These are phyloP conservation scores for Oryzias melastigma DNA, from an alignment of 2,113 vertebrate genomes.

Conservation along the genomic window DNA sequence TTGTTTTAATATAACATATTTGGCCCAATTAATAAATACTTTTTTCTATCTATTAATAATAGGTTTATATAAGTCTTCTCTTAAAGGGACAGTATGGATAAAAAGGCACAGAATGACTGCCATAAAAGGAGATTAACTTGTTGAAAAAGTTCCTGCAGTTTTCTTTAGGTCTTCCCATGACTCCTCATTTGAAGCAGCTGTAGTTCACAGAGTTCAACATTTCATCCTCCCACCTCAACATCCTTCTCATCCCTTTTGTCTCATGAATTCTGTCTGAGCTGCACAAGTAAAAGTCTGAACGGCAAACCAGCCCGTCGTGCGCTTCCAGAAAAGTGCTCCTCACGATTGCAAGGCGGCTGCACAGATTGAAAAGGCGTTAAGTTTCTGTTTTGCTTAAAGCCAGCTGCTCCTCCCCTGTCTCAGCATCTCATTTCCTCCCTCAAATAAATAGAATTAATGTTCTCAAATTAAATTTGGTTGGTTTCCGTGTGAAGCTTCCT, in stretches of 20 bases:
- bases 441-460: conserved; percentile 67
- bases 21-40: too few species aligned
- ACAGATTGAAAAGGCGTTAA: conserved; percentile 51
- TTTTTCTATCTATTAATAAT: too few species aligned
- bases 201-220: conserved; percentile 60
- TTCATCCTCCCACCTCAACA: conserved; percentile 33
- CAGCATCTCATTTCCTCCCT: conserved; percentile 68
- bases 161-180: too few species aligned
- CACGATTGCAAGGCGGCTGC: conserved; percentile 55
- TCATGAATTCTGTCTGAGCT: conserved; percentile 39
- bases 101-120: background rate
- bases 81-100: too few species aligned
- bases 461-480: conserved; percentile 59
- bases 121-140: too few species aligned
- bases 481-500: conserved; percentile 52
- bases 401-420: conserved; percentile 50
- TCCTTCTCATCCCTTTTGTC: conserved; percentile 30
- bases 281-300: conserved; percentile 55
- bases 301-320: conserved; percentile 48
- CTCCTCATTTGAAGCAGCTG: conserved; percentile 4
- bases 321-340: conserved; percentile 51
- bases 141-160: too few species aligned
- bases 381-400: conserved; percentile 61
- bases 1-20: too few species aligned
- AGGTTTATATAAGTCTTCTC: too few species aligned